phyloP scores from a whole-genome alignment of 2,113 vertebrate genomes.

The Orientallactaga bullata region DNA sequence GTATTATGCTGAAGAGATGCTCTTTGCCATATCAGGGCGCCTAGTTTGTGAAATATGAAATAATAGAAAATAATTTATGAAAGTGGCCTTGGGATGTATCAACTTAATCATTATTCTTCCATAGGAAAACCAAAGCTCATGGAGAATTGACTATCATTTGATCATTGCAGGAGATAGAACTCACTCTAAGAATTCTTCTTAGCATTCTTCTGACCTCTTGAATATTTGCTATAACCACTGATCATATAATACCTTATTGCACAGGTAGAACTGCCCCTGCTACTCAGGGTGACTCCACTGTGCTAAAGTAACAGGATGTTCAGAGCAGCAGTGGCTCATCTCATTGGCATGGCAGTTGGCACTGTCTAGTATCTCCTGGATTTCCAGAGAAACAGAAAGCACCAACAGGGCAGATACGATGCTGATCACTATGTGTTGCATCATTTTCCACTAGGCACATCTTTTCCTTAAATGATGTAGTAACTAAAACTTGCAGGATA shows the following conservation, averaged over 20 bases:
- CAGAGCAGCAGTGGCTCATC: too few species aligned
- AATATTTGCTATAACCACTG: accelerated
- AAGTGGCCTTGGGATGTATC: neutral
- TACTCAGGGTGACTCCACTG: neutral
- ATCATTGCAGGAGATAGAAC: neutral
- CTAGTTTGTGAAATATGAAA: neutral
- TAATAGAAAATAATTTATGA: neutral
- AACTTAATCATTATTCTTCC: neutral
- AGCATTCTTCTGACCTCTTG: accelerated
- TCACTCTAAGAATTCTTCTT: neutral
- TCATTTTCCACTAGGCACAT: neutral
- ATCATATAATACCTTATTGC: neutral
- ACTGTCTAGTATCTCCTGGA: neutral
- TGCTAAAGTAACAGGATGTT: neutral
- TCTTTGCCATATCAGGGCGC: neutral
- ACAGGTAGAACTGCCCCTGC: neutral
- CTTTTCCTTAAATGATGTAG: neutral
- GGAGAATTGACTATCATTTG: neutral
- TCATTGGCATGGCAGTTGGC: neutral
- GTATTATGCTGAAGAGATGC: neutral
- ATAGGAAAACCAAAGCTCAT: neutral
- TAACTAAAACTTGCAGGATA: neutral
- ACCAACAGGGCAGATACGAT: accelerated
- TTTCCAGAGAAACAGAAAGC: neutral
- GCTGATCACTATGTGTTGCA: accelerated